These are phyloP conservation scores for Rhincodon typus DNA, from an alignment of 2,797 vertebrate species.

Conservation along the genomic window DNA sequence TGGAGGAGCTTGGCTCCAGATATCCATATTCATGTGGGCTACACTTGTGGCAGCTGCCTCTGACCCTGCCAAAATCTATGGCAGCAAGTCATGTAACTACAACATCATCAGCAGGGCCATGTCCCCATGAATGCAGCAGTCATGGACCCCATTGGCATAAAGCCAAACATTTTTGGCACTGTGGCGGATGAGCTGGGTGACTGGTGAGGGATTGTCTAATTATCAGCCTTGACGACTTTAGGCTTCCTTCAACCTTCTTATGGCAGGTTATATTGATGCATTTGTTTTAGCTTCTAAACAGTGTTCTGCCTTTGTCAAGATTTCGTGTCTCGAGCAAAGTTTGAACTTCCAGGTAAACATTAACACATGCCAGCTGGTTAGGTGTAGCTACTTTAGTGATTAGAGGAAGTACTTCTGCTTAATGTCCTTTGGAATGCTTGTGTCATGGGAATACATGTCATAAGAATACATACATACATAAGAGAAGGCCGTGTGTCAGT, in stretches of 20 bases:
- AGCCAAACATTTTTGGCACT: background rate
- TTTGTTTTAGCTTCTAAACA: background rate
- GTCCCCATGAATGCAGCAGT: background rate
- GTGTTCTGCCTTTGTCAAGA: background rate
- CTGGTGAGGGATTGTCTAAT: too few species aligned
- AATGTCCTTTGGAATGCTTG: background rate
- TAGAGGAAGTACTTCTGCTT: too few species aligned
- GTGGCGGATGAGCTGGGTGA: too few species aligned
- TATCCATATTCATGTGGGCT: background rate
- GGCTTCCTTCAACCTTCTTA: too few species aligned
- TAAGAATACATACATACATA: background rate
- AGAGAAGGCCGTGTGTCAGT: background rate
- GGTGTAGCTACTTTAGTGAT: background rate
- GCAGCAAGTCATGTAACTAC: background rate
- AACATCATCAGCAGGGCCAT: background rate
- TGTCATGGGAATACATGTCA: background rate
- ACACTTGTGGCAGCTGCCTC: background rate
- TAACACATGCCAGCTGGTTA: background rate
- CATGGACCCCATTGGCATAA: background rate
- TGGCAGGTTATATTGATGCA: background rate
- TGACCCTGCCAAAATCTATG: background rate
- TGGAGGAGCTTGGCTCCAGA: background rate
- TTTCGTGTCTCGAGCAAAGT: background rate
- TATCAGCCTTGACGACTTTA: too few species aligned
- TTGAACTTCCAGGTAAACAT: background rate